Evolutionary conservation across 2,113 vertebrate species (phyloP).

Genomic region (Dendrocopos noguchii): DNA sequence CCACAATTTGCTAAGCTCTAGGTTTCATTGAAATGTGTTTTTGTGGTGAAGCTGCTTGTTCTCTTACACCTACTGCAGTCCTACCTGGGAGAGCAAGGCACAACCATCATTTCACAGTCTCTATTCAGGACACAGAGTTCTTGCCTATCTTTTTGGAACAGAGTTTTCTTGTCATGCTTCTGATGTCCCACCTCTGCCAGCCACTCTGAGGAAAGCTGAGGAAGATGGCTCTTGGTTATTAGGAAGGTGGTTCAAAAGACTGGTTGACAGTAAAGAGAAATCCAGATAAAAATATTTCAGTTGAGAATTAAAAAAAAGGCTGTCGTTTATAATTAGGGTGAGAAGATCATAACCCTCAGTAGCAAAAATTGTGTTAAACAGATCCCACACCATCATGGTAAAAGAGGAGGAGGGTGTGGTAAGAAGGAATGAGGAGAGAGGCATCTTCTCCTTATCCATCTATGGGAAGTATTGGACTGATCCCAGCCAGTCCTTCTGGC

Average conservation of each 20-base stretch:
- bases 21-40: background rate
- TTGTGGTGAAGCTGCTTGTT: background rate
- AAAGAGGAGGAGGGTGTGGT: background rate
- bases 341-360: background rate
- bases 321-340: background rate
- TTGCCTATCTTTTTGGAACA: background rate
- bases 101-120: background rate
- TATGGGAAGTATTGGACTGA: background rate
- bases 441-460: background rate
- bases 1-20: background rate
- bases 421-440: background rate
- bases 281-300: background rate
- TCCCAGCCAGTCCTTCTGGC: background rate
- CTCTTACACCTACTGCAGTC: accelerated
- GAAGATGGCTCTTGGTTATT: background rate
- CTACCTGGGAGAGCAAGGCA: background rate
- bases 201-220: background rate
- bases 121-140: accelerated
- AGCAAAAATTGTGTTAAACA: background rate
- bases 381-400: background rate
- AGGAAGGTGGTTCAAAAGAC: background rate
- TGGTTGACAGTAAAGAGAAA: background rate
- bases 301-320: background rate
- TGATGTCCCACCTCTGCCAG: background rate
- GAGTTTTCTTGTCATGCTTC: background rate